Evolutionary conservation across 1,140 invertebrate species (phyloP), one percentile per base, ranked within the genome.

Genomic region (Drosophila parvula): DNA sequence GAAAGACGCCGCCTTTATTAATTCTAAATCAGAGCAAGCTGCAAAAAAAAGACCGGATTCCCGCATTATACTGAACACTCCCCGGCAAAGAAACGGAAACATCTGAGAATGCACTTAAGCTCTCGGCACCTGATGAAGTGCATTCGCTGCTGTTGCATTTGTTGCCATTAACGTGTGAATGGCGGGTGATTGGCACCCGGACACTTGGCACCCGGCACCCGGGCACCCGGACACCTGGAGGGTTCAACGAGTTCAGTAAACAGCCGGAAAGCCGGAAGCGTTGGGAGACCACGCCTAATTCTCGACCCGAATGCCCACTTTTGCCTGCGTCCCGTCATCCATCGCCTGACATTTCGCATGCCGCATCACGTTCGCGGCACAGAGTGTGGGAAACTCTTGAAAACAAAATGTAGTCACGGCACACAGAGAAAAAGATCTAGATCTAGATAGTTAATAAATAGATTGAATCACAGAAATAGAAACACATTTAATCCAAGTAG

Each of bases 1-100:
- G 27, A 55, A 76, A 27, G 43, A 53, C 41, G 58, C 57, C 57
- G 55, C 71, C 68, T 80, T 83, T 89, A 88, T 88, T 88, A 89
- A 88, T 89, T 88, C 83, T 88, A 88, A 88, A 89, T 88, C 79
- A 80, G 75, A 61, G 62, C 65, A 67, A 51, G 45, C 51, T 48
- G 50, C 34, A 58, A 55, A 56, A 55, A 56, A 22, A n/a, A 38
- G 22, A 28, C 36, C 28, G 18, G n/a, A 36, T 38, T 38, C 30
- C 18, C 28, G 18, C 36, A 28, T 67, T 56, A 38, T 47, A 50
- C 38, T n/a, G 36, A 38, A 53, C 38, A 50, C 55, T 45, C 67
- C 22, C 28, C 22, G 47, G 30, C 28, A 60, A 61, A 73, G 56
- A 60, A 86, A 70, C 73, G 84, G 83, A 71, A 83, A 67, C 85